Evolutionary conservation across 2,113 vertebrate species (phyloP).

Genomic region (Channa maculata): DNA sequence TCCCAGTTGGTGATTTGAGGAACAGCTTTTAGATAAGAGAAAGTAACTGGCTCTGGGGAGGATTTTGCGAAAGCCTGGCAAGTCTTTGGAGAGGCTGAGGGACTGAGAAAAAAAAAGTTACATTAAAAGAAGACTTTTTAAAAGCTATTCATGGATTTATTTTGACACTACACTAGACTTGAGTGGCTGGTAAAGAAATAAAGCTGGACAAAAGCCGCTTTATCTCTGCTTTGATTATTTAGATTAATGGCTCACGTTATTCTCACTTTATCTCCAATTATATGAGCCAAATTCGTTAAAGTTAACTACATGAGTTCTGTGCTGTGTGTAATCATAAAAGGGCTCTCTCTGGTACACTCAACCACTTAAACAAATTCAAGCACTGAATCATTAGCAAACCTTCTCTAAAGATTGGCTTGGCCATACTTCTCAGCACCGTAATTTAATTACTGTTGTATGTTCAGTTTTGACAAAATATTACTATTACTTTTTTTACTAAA

Average conservation of each 20-base stretch:
- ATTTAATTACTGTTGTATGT: background rate
- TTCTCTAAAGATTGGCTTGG: conserved; percentile 9
- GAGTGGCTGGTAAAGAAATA: background rate
- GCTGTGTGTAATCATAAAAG: conserved; percentile 1
- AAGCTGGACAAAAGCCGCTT: no score
- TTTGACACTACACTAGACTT: background rate
- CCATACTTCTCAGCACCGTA: background rate
- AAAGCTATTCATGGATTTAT: background rate
- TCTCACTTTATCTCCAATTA: background rate
- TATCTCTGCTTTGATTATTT: no score
- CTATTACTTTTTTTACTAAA: no score
- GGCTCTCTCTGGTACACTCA: background rate
- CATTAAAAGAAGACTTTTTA: no score
- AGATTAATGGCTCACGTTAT: background rate
- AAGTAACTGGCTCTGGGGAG: conserved; percentile 93
- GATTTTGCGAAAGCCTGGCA: conserved; percentile 97
- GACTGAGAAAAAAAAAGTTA: conserved; percentile 52
- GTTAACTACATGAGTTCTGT: background rate
- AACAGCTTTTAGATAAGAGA: conserved; percentile 87
- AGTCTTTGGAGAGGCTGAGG: conserved; percentile 81
- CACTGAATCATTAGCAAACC: background rate
- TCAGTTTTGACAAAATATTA: no score
- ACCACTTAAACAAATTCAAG: background rate
- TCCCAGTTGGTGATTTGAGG: conserved; percentile 82
- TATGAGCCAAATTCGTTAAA: conserved; percentile 6